A percentile compares a stretch with the other conserved stretches of the same genome.
Evolutionary conservation across 2,888 invertebrate genomes (phyloP).

Genomic region (Mantis religiosa): DNA sequence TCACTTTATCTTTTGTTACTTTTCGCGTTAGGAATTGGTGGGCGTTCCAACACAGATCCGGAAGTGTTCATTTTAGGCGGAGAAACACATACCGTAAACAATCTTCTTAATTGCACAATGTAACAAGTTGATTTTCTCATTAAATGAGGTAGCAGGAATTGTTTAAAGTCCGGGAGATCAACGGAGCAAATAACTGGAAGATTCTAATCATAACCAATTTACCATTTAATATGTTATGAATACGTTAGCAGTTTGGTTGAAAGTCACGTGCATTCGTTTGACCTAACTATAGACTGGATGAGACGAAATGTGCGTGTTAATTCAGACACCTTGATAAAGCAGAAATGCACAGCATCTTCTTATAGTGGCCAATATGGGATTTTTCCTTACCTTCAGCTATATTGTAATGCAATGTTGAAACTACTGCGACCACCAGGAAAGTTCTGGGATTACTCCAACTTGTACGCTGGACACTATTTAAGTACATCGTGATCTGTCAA

Average conservation of each 20-base stretch:
- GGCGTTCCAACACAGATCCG: neutral
- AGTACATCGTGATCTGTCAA: too few relatives aligned
- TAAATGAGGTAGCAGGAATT: neutral
- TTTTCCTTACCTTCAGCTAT: too few relatives aligned
- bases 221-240: neutral
- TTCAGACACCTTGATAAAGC: neutral
- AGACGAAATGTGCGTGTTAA: neutral
- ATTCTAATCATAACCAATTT: neutral
- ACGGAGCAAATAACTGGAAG: neutral
- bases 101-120: neutral
- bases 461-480: too few relatives aligned
- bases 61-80: neutral
- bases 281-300: neutral
- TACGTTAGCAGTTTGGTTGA: neutral
- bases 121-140: neutral
- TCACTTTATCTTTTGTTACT: neutral
- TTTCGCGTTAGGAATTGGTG: neutral
- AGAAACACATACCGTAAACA: neutral
- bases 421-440: too few relatives aligned
- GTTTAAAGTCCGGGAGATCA: neutral
- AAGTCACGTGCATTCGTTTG: neutral
- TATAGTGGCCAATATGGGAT: too few relatives aligned
- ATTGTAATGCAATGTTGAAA: neutral
- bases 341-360: neutral
- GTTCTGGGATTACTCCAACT: too few relatives aligned